Conservation (phyloP, 2,888 invertebrate species). For the Boloria euphrosyne region DNA sequence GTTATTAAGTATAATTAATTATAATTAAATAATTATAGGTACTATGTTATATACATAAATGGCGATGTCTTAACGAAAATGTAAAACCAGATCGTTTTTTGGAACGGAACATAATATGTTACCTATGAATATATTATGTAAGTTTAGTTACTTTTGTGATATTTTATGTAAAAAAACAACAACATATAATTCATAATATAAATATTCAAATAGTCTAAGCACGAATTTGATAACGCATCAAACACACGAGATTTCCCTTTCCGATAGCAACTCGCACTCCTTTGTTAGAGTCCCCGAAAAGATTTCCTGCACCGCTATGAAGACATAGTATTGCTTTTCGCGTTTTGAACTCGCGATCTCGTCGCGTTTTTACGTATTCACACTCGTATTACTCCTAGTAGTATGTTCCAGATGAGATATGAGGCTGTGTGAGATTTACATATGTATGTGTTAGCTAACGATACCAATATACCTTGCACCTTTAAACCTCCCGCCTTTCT, state of each 20-base stretch:
- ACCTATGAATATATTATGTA: neutral
- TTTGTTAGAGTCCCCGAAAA: slow-evolving; percentile 71
- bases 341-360: slow-evolving; percentile 81
- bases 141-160: neutral
- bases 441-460: slow-evolving; percentile 70
- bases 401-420: slow-evolving; percentile 75
- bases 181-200: slow-evolving; percentile 12
- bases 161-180: neutral
- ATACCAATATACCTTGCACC: slow-evolving; percentile 63
- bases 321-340: slow-evolving; percentile 79
- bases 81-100: too few relatives aligned
- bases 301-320: slow-evolving; percentile 75
- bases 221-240: slow-evolving; percentile 38
- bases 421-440: slow-evolving; percentile 63
- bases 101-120: neutral
- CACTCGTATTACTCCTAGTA: slow-evolving; percentile 79
- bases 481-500: slow-evolving; percentile 50
- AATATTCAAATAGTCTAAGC: slow-evolving; percentile 21
- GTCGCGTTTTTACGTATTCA: slow-evolving; percentile 81
- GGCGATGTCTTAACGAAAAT: too few relatives aligned
- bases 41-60: too few relatives aligned
- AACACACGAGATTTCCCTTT: slow-evolving; percentile 66
- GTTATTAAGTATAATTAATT: too few relatives aligned
- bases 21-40: too few relatives aligned
- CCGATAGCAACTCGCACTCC: slow-evolving; percentile 65